Evolutionary conservation across 2,888 invertebrate genomes (phyloP).

Genomic region (Mythimna pallens): DNA sequence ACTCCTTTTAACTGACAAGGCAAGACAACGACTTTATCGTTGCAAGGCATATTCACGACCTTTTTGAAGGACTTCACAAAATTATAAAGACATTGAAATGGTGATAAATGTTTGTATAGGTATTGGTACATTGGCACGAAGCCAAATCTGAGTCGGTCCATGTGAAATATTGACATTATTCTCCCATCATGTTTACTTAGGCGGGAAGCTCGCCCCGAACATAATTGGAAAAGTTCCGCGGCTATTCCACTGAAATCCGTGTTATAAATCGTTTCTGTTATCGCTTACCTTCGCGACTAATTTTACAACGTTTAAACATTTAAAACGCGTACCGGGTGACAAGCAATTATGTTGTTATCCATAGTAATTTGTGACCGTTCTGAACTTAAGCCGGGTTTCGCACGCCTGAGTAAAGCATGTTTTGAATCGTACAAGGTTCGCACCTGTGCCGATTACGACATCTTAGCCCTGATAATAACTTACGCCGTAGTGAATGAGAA

Average conservation of each 20-base stretch:
- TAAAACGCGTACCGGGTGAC: constrained; percentile 39
- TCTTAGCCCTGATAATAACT: constrained; percentile 56
- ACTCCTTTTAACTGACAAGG: neutral
- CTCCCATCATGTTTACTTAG: constrained; percentile 11
- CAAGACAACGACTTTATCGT: neutral
- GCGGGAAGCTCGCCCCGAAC: constrained; percentile 11
- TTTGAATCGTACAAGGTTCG: constrained; percentile 55
- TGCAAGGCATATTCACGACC: neutral
- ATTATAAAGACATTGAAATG: constrained; percentile 14
- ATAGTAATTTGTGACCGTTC: constrained; percentile 38
- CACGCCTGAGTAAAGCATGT: constrained; percentile 50
- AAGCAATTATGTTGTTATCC: constrained; percentile 52
- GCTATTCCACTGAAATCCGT: constrained; percentile 11
- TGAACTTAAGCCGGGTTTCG: constrained; percentile 41
- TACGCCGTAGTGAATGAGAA: constrained; percentile 31
- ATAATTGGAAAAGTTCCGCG: constrained; percentile 9
- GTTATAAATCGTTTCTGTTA: constrained; percentile 36
- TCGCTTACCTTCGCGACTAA: constrained; percentile 21
- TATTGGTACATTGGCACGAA: constrained; percentile 13
- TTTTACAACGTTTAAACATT: constrained; percentile 40
- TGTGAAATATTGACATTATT: constrained; percentile 25
- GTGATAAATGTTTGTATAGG: constrained; percentile 8
- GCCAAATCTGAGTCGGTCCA: constrained; percentile 19
- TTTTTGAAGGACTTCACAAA: constrained; percentile 1
- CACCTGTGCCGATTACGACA: constrained; percentile 60